A percentile compares a stretch with the other conserved stretches of the same genome.
These are phyloP conservation scores for Drosophila auraria DNA, from an alignment of 1,140 invertebrate genomes.

Conservation along the genomic window DNA sequence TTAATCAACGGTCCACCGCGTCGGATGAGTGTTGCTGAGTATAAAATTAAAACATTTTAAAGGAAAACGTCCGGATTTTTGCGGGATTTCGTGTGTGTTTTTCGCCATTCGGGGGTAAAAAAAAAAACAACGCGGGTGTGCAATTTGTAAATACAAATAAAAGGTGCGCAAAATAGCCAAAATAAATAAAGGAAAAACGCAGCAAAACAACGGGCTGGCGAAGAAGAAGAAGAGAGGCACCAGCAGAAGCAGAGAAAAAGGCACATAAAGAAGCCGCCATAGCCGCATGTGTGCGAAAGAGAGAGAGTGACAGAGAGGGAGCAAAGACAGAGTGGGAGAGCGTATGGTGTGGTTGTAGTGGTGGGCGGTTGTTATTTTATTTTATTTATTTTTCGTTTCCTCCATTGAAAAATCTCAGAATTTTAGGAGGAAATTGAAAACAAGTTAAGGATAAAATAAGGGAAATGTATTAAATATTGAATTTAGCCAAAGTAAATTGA, in stretches of 20 bases:
- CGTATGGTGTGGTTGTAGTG: slow-evolving; percentile 50
- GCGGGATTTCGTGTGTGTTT: slow-evolving; percentile 39
- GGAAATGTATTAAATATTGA: not conserved
- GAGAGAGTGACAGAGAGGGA: slow-evolving; percentile 41
- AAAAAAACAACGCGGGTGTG: slow-evolving; percentile 28
- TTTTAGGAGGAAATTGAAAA: slow-evolving; percentile 31
- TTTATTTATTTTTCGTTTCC: slow-evolving; percentile 16
- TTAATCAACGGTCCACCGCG: no score
- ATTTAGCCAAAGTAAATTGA: slow-evolving; percentile 15
- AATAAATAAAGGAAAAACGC: slow-evolving; percentile 46
- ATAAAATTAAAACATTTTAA: no score
- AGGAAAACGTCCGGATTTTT: slow-evolving; percentile 25
- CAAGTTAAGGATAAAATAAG: not conserved
- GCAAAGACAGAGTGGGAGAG: slow-evolving; percentile 36
- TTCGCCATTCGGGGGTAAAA: slow-evolving; percentile 43
- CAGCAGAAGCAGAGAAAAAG: slow-evolving; percentile 55
- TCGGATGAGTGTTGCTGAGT: no score
- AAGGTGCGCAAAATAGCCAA: slow-evolving; percentile 33
- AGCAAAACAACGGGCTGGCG: slow-evolving; percentile 49
- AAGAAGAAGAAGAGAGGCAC: slow-evolving; percentile 8
- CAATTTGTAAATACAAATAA: slow-evolving; percentile 32
- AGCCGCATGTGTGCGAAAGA: slow-evolving; percentile 48
- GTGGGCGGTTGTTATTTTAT: slow-evolving; percentile 51
- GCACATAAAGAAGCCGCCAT: slow-evolving; percentile 78
- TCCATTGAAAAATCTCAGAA: slow-evolving; percentile 30